Evolutionary conservation across 2,888 invertebrate species (phyloP), one percentile per base, ranked within the genome.

Genomic region (Atrina japonica): DNA sequence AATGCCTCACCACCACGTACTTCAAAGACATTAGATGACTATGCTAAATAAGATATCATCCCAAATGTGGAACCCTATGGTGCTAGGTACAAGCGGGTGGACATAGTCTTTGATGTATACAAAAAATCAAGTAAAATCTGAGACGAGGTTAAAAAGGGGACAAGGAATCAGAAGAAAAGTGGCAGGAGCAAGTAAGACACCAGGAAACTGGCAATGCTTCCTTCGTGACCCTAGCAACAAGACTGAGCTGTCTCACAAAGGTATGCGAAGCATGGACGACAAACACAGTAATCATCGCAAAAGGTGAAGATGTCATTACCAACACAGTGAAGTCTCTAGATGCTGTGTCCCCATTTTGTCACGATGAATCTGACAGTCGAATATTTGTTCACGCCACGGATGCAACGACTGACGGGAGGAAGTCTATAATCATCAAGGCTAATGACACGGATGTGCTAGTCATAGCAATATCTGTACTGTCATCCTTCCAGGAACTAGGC

Each of bases 211-310:
- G 67, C 43, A 41, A n/a, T 56, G n/a, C 6, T 75, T 77, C 43
- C 56, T 77, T 18, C 30, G 75, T 14, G 67, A 65, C 11, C 52
- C 53, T 52, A 63, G 55, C 49, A 75, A 77, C 49, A 77, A 75
- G 56, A 65, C 73, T 27, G 77, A 76, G 60, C 65, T 78, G 35
- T 81, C 76, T 45, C n/a, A n/a, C n/a, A n/a, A n/a, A n/a, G n/a
- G n/a, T n/a, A n/a, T n/a, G n/a, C n/a, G n/a, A n/a, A n/a, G n/a
- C n/a, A n/a, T n/a, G n/a, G n/a, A n/a, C n/a, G n/a, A n/a, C n/a
- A n/a, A n/a, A n/a, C n/a, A n/a, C n/a, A n/a, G n/a, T n/a, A n/a
- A n/a, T n/a, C n/a, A n/a, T n/a, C n/a, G n/a, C n/a, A n/a, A n/a
- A n/a, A n/a, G n/a, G n/a, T n/a, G n/a, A n/a, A n/a, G n/a, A 21